Evolutionary conservation across 2,113 vertebrate species (phyloP), one percentile per base, ranked within the genome.

Genomic region (Syngnathus floridae): DNA sequence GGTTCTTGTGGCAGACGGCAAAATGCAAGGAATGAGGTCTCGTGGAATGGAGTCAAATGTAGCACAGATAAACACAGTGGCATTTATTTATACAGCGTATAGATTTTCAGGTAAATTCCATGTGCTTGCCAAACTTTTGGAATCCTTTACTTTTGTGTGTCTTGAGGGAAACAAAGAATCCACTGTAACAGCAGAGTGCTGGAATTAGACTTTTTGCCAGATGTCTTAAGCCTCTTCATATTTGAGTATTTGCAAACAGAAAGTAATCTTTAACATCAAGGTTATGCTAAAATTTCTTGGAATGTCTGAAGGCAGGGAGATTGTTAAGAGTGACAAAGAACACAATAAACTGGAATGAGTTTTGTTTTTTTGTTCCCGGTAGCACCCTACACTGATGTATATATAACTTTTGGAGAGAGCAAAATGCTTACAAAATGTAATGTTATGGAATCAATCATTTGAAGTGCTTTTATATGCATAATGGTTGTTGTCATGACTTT

Each of bases 1-100:
- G 72, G 69, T 84, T 80, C 82, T 66, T 72, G 62, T 73, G 63
- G 66, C 78, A 79, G 84, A 77, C 82, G 86, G 80, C 80, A 76
- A 21, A 35, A 36, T 48, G 57, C 43, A 46, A 2, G 4, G 70
- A 75, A 45, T n/a, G 57, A 65, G 82, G 71, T 73, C 80, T 77
- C 78, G 36, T 64, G 71, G 70, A 56, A 21, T 35, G 26, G 26
- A 31, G 71, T 69, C 38, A 31, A 77, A 69, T 73, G 54, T 40
- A 46, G 70, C 63, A 71, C 82, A 87, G 86, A 90, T 89, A 89
- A 90, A 90, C 80, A 81, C 75, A 63, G 73, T 55, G 62, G 76
- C 82, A 65, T 86, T 88, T 75, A 73, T 81, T 86, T 86, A 85
- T 77, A 77, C 75, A 79, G 84, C 84, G 88, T 88, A 87, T 88